Evolutionary conservation across 2,797 vertebrate genomes (phyloP), one percentile per base, ranked within the genome.

Genomic region (Picus viridis): DNA sequence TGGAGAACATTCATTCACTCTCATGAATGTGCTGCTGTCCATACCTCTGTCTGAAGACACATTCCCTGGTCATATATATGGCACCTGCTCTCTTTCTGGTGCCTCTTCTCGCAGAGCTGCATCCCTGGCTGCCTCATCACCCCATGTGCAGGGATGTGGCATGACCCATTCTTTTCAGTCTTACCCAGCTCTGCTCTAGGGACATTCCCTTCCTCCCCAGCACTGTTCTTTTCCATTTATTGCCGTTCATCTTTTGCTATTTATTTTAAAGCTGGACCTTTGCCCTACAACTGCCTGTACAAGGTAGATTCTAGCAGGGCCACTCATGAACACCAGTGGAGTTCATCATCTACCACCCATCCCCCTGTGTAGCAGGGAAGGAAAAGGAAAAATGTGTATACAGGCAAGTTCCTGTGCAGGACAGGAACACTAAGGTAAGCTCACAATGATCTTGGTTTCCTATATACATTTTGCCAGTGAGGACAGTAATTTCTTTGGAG

Each of bases 111-210:
- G 10, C 24, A 54, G 71, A 54, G 27, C 4, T 79, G 45, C 13
- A 51, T 9, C 10, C 11, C 12, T 62, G 32, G 20, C 29, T 71
- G 13, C 41, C 56, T 81, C 26, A 39, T 17, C 22, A 36, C 9
- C 43, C 36, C 7, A 4, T 7, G 9, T 0, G 2, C 49, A n/a
- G n/a, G 68, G 20, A n/a, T 0, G 1, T 56, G 17, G 4, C n/a
- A 17, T 10, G 29, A 24, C 29, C 15, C 41, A 54, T 57, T 54
- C 13, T 39, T 77, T 63, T 45, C 7, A 2, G 5, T 69, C 29
- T 49, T 81, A 47, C 69, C 27, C 15, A 62, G 11, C 27, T 83
- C 45, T 62, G 27, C 27, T 34, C 16, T n/a, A 53, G 80, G n/a
- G 4, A 15, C 1, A 4, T 8, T 23, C 29, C 7, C 27, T 88